Evolutionary conservation across 2,113 vertebrate genomes (phyloP).

Genomic region (Pseudopodoces humilis): DNA sequence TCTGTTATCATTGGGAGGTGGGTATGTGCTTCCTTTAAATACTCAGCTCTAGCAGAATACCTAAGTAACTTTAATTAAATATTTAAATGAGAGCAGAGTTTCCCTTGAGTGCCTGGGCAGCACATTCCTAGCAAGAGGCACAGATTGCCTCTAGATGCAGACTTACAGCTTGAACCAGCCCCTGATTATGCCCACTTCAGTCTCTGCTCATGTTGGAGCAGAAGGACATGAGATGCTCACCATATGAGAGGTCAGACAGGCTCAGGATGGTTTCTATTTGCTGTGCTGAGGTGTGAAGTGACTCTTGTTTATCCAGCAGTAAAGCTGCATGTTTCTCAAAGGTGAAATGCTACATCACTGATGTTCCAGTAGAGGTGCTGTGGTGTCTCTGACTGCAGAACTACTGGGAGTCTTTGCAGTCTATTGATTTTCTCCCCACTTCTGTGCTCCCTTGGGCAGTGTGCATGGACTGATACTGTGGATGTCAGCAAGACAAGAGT

Average conservation of each 20-base stretch:
- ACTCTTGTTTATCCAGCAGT: not conserved
- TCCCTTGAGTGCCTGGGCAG: not conserved
- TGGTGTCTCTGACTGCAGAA: not conserved
- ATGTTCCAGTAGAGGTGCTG: not conserved
- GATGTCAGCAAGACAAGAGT: not conserved
- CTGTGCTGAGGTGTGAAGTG: not conserved
- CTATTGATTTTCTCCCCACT: accelerated
- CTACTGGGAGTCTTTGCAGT: not conserved
- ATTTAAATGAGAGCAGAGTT: not conserved
- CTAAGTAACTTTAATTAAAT: not conserved
- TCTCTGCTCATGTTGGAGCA: not conserved
- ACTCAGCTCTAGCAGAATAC: not conserved
- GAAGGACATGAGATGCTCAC: not conserved
- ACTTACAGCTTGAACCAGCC: not conserved
- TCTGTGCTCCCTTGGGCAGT: not conserved
- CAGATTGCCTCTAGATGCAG: not conserved
- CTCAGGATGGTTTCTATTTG: not conserved
- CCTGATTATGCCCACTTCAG: not conserved
- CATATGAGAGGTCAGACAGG: not conserved
- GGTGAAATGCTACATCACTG: not conserved
- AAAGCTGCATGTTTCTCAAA: not conserved
- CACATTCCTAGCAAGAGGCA: not conserved
- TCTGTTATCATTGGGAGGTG: not conserved
- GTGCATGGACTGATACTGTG: not conserved
- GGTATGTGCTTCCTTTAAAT: not conserved